Base-by-base conservation (phyloP, 2,888 invertebrate species). In the Hirtodrosophila alboralis region DNA sequence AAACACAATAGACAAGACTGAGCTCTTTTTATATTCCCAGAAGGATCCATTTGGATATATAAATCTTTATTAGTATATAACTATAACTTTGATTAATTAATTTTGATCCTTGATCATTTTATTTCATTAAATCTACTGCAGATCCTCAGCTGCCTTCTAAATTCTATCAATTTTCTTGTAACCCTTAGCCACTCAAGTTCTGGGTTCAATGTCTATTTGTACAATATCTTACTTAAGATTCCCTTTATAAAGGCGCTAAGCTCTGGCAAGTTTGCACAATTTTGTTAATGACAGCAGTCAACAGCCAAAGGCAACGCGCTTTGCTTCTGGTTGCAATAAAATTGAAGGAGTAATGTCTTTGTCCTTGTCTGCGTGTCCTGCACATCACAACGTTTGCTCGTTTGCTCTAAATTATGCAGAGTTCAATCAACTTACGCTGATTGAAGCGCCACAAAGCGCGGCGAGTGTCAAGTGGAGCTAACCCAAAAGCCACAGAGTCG, bases 361-460 rank as follows among this genome's bases (percentile, higher is more conserved):
- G 23, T 40, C 36, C 37, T 45, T 56, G 56, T 62, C 52, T 54
- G 49, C 26, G 36, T 67, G 58, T 51, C 44, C 47, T 59, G 57
- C 54, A 54, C 58, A 52, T 51, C 45, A n/a, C n/a, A 49, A 48
- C 51, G 33, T 31, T n/a, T 37, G 44, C 38, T 70, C 36, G 49
- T 45, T n/a, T 70, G 73, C 59, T 63, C 59, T 75, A 71, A 75
- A 75, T 75, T 65, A 75, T 75, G 75, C 75, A 75, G 71, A 75
- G 75, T 75, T 75, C 75, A 75, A 75, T 75, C 72, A 75, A 75
- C 75, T 75, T 75, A 63, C 72, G 75, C 70, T 74, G 74, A 74
- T 75, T 74, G 67, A 61, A 58, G 57, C 53, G 38, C 74, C 74
- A 66, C 73, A 70, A 74, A 74, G 74, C 60, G 62, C 60, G 62